A percentile compares a stretch with the other conserved stretches of the same genome.
Evolutionary conservation across 2,113 vertebrate genomes (phyloP).

Genomic region (Collichthys lucidus): DNA sequence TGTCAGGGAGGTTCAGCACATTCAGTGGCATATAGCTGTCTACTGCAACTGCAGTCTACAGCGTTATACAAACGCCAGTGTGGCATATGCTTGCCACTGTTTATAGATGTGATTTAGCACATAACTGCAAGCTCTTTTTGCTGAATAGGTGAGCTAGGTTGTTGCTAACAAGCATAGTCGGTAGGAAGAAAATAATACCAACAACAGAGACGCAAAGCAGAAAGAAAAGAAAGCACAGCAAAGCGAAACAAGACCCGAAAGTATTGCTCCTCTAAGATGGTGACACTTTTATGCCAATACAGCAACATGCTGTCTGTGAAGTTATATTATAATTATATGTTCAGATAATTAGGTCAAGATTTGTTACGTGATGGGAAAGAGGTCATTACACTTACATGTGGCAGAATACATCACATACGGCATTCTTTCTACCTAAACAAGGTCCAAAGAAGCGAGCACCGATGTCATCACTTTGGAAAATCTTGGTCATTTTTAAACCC

Average conservation of each 20-base stretch:
- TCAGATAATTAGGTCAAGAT: background rate
- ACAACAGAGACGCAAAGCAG: background rate
- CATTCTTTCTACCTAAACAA: background rate
- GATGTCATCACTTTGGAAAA: constrained; percentile 10
- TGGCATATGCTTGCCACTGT: constrained; percentile 12
- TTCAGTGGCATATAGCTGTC: background rate
- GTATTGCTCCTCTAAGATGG: background rate
- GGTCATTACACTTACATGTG: background rate
- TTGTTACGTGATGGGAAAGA: background rate
- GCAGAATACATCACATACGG: background rate
- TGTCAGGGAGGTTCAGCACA: background rate
- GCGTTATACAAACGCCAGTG: background rate
- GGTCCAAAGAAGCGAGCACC: background rate
- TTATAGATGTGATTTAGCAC: constrained; percentile 15
- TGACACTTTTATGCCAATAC: background rate
- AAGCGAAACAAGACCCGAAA: background rate
- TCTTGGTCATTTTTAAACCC: background rate
- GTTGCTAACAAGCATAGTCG: background rate
- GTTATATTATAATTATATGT: background rate
- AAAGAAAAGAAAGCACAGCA: background rate
- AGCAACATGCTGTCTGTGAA: background rate
- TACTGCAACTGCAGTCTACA: background rate
- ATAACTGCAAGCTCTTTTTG: background rate
- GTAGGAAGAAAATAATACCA: background rate
- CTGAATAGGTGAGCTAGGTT: background rate